Conservation (phyloP, 2,888 invertebrate genomes). For the Lepeophtheirus nordmannii region DNA sequence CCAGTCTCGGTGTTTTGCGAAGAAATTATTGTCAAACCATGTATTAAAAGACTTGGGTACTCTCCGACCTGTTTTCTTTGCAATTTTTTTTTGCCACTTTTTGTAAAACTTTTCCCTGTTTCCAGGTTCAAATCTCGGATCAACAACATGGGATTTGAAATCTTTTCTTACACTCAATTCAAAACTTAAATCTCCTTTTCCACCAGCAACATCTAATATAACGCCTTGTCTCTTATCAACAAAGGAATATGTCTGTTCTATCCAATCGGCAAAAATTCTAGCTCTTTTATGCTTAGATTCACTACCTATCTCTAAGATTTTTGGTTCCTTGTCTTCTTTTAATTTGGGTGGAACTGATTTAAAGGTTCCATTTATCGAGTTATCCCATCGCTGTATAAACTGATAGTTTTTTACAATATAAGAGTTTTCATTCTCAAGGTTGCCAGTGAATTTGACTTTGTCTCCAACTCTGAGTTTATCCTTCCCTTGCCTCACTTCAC, state of each 20-base stretch:
- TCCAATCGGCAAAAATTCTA: slow-evolving; percentile 12
- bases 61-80: not conserved
- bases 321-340: not conserved
- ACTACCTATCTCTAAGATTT: not conserved
- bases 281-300: slow-evolving; percentile 12
- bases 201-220: slow-evolving; percentile 16
- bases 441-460: no score
- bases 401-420: no score
- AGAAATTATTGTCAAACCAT: not conserved
- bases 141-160: not conserved
- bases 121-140: not conserved
- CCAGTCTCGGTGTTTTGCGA: not conserved
- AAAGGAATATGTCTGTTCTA: not conserved
- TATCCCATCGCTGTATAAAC: no score
- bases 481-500: no score
- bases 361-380: no score
- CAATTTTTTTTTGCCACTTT: slow-evolving; percentile 4
- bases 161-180: slow-evolving; percentile 1
- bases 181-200: slow-evolving; percentile 13
- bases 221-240: not conserved
- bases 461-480: no score
- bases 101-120: not conserved
- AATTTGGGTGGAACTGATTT: no score
- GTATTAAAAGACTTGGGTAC: not conserved
- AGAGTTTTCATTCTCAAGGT: no score